Evolutionary conservation across 2,797 vertebrate genomes (phyloP).

Genomic region (Macropodus opercularis): DNA sequence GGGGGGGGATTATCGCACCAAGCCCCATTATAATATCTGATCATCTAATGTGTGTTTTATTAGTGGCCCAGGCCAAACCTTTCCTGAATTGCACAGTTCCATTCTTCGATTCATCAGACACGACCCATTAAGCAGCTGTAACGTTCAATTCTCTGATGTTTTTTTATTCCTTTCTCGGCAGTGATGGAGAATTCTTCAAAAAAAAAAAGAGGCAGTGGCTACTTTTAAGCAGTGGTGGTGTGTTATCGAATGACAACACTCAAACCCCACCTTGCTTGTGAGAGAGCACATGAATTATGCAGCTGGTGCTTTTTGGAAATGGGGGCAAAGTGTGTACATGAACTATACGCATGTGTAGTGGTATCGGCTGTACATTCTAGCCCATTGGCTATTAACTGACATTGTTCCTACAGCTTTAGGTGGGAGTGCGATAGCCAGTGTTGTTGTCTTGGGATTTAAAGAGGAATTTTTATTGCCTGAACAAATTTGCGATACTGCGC

Average conservation of each 20-base stretch:
- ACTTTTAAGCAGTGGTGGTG: constrained; percentile 29
- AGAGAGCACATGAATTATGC: constrained; percentile 31
- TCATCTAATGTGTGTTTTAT: constrained; percentile 54
- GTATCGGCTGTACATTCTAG: constrained; percentile 22
- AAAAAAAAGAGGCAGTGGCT: constrained; percentile 14
- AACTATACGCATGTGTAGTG: constrained; percentile 18
- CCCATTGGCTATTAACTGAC: constrained; percentile 41
- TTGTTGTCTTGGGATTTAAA: constrained; percentile 18
- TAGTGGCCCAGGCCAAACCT: constrained; percentile 36
- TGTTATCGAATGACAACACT: constrained; percentile 36
- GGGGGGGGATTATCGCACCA: constrained; percentile 39
- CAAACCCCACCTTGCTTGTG: constrained; percentile 33
- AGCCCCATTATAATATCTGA: constrained; percentile 52
- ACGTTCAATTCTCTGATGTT: constrained; percentile 35
- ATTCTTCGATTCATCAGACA: constrained; percentile 47
- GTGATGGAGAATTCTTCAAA: constrained; percentile 27
- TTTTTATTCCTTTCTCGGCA: constrained; percentile 28
- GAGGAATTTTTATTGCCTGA: constrained; percentile 26
- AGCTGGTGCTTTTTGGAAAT: constrained; percentile 52
- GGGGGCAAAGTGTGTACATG: constrained; percentile 44
- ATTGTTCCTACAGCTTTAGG: constrained; percentile 34
- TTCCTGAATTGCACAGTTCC: constrained; percentile 48
- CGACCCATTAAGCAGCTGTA: constrained; percentile 58
- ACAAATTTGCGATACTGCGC: constrained; percentile 35
- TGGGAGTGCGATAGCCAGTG: constrained; percentile 26